Base-by-base conservation (phyloP, 2,888 invertebrate genomes). In the Ephialtes manifestator region DNA sequence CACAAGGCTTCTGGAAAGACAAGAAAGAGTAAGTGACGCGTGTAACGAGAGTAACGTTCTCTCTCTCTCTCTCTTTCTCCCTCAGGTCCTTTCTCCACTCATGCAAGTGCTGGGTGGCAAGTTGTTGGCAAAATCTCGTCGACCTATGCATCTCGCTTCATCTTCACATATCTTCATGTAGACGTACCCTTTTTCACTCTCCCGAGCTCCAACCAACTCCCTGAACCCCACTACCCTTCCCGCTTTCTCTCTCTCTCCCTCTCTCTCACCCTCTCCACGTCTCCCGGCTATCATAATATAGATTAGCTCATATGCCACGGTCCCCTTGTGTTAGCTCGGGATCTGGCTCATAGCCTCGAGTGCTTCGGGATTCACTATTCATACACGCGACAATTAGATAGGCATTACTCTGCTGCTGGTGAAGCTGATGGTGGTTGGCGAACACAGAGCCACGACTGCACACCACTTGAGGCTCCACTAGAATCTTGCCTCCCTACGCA, bases 381-480 rank as follows among this genome's bases (percentile, higher is more conserved):
- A 94, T 94, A 94, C 93, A 94, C 92, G 94, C 94, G 94, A 94
- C 94, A 94, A 94, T 94, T 94, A 94, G 94, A 94, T 94, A 94
- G 94, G 94, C 93, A 94, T 94, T 94, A 94, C 93, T 90, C 88
- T 87, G 87, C 87, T 86, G 86, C 85, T 71, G 79, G 72, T 81
- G 46, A n/a, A 13, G 46, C 15, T 35, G 77, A 31, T 31, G 53
- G 70, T 72, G 68, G 74, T 55, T 24, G 28, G 28, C 28, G 68
- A 48, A 48, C 65, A 48, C 53, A 20, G 63, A 10, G 35, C 7
- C 8, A n/a, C 76, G 68, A 68, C 71, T 72, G 65, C 77, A 81
- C 67, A 76, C 75, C 75, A 65, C 75, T 53, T 51, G 68, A 68
- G 46, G 24, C n/a, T 46, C 43, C 28, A 18, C 18, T 65, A 65